These are phyloP conservation scores for Centropyge bicolor DNA, from an alignment of 2,797 vertebrate species.

Conservation along the genomic window DNA sequence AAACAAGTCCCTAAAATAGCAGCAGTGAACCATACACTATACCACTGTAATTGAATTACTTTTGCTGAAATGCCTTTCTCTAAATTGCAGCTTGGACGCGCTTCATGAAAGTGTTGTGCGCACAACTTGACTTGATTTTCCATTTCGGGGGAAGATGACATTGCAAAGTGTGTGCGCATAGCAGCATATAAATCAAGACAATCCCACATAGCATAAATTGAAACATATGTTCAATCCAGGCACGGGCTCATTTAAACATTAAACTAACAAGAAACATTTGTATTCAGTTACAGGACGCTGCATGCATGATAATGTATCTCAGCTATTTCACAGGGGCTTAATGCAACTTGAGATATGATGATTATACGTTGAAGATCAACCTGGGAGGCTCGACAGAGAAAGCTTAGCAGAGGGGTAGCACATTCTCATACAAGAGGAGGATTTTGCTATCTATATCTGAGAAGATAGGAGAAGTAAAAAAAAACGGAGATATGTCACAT, in stretches of 20 bases:
- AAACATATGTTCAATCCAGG: conserved; percentile 67
- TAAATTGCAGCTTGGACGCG: conserved; percentile 51
- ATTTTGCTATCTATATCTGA: conserved; percentile 40
- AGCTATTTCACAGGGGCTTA: conserved; percentile 53
- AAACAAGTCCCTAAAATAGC: conserved; percentile 34
- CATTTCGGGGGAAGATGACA: conserved; percentile 40
- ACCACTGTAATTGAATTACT: conserved; percentile 45
- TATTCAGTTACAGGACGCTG: conserved; percentile 41
- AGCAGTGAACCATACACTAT: conserved; percentile 13
- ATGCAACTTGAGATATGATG: conserved; percentile 49
- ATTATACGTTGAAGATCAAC: conserved; percentile 47
- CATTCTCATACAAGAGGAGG: conserved; percentile 50
- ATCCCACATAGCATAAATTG: conserved; percentile 58
- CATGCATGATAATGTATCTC: conserved; percentile 43
- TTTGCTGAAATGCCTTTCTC: conserved; percentile 51
- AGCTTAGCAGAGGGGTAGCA: conserved; percentile 17
- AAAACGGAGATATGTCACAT: conserved; percentile 46
- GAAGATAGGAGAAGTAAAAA: conserved; percentile 46
- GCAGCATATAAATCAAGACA: conserved; percentile 69
- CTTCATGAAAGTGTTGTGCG: conserved; percentile 30
- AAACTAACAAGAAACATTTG: conserved; percentile 66
- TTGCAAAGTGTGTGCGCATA: conserved; percentile 28
- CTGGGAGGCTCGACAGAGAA: conserved; percentile 17
- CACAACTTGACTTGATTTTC: conserved; percentile 49
- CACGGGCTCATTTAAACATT: conserved; percentile 53